phyloP scores from a whole-genome alignment of 2,888 invertebrate species.

The Drosophila picticornis region DNA sequence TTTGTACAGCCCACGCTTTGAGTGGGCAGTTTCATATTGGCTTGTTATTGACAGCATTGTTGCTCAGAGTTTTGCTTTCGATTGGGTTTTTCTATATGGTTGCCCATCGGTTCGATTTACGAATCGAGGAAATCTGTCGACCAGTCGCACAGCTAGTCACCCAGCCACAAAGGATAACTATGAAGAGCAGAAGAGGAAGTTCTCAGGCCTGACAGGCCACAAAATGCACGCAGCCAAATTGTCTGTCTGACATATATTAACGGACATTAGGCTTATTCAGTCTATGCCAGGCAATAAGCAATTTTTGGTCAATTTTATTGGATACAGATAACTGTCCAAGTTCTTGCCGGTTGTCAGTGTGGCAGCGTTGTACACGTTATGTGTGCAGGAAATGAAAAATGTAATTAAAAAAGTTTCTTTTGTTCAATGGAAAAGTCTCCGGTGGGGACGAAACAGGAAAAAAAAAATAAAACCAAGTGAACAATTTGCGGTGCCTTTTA shows the following conservation, averaged over 20 bases:
- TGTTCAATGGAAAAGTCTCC: slow-evolving; percentile 39
- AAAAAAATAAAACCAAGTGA: slow-evolving; percentile 41
- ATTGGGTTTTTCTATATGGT: slow-evolving; percentile 15
- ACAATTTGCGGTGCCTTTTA: slow-evolving; percentile 65
- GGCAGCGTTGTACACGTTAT: slow-evolving; percentile 63
- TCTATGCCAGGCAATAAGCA: slow-evolving; percentile 52
- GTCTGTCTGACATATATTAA: slow-evolving; percentile 38
- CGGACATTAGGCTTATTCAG: slow-evolving; percentile 59
- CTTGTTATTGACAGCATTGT: slow-evolving; percentile 73
- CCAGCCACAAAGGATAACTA: slow-evolving; percentile 54
- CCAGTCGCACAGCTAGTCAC: slow-evolving; percentile 64
- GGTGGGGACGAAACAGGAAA: slow-evolving; percentile 30
- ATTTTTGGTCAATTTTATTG: slow-evolving; percentile 70
- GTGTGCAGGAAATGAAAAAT: slow-evolving; percentile 73
- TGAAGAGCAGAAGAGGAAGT: slow-evolving; percentile 1
- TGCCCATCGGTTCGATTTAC: slow-evolving; percentile 27
- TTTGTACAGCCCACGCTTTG: slow-evolving; percentile 25
- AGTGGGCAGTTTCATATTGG: slow-evolving; percentile 61
- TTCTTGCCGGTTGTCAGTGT: slow-evolving; percentile 14
- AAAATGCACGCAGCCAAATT: slow-evolving; percentile 19
- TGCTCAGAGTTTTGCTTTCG: slow-evolving; percentile 44
- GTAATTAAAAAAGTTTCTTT: slow-evolving; percentile 76
- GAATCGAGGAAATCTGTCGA: slow-evolving; percentile 60
- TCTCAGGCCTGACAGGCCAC: slow-evolving; percentile 47
- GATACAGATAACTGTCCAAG: slow-evolving; percentile 38